phyloP scores from a whole-genome alignment of 2,113 vertebrate genomes.

The Lampris megalopsis region DNA sequence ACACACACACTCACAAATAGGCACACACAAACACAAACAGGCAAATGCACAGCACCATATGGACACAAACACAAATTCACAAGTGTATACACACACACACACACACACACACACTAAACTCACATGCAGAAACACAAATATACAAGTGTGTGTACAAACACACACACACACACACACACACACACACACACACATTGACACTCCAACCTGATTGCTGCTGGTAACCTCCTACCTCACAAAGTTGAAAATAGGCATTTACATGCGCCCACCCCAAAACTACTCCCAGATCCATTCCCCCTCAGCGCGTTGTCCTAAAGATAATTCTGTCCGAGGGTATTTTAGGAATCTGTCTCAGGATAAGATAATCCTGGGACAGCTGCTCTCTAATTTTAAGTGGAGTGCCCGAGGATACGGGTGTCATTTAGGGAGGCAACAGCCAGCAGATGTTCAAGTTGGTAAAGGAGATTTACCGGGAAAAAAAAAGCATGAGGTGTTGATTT shows the following conservation, averaged over 20 bases:
- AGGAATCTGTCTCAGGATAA: conserved; percentile 78
- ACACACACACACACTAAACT: background rate
- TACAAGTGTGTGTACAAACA: conserved; percentile 6
- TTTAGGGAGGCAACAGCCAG: conserved; percentile 16
- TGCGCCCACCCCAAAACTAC: conserved; percentile 47
- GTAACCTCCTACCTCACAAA: conserved; percentile 23
- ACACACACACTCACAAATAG: conserved; percentile 3
- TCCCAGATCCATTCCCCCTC: conserved; percentile 57
- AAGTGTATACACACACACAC: background rate
- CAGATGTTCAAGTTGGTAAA: conserved; percentile 12
- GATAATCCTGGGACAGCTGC: conserved; percentile 81
- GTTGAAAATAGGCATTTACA: conserved; percentile 71
- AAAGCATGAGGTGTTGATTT: background rate
- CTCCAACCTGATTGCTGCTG: conserved; percentile 12
- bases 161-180: conserved; percentile 28
- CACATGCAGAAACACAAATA: background rate
- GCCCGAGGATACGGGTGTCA: conserved; percentile 57
- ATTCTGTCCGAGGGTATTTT: conserved; percentile 79
- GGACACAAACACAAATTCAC: background rate
- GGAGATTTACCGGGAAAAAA: background rate
- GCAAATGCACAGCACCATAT: background rate
- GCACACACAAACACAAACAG: background rate
- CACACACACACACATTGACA: conserved; percentile 14
- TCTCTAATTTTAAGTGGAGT: conserved; percentile 80
- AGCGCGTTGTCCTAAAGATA: conserved; percentile 59